Conservation (phyloP, 2,113 vertebrate genomes). For the Marcusenius ussheri region DNA sequence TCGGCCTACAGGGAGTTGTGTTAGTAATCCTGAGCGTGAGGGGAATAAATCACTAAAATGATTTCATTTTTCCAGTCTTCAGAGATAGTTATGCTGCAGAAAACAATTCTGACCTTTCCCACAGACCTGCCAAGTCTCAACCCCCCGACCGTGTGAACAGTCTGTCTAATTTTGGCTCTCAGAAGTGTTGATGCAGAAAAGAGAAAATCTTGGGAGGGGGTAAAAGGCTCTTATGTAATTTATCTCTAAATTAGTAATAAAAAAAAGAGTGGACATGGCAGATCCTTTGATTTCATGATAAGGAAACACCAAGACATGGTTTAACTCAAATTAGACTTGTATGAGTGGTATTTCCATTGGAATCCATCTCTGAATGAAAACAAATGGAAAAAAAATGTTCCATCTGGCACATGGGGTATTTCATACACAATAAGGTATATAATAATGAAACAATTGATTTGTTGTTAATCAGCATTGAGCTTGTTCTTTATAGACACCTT, state of each 20-base stretch:
- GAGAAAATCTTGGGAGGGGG: neutral
- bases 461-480: neutral
- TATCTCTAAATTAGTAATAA: neutral
- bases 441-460: neutral
- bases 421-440: neutral
- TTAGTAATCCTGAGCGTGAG: neutral
- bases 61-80: neutral
- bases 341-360: neutral
- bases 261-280: neutral
- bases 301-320: neutral
- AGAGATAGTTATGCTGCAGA: neutral
- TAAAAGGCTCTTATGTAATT: neutral
- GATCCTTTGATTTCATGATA: neutral
- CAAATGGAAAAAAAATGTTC: neutral
- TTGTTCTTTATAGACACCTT: neutral
- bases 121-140: slow-evolving; percentile 2
- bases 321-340: neutral
- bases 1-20: neutral
- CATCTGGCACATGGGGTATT: neutral
- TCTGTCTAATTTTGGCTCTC: slow-evolving; percentile 1
- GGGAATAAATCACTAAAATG: neutral
- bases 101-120: slow-evolving; percentile 5
- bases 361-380: neutral
- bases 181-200: neutral
- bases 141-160: neutral